Evolutionary conservation across 2,797 vertebrate genomes (phyloP), one percentile per base, ranked within the genome.

Genomic region (Leucoraja ocellata): DNA sequence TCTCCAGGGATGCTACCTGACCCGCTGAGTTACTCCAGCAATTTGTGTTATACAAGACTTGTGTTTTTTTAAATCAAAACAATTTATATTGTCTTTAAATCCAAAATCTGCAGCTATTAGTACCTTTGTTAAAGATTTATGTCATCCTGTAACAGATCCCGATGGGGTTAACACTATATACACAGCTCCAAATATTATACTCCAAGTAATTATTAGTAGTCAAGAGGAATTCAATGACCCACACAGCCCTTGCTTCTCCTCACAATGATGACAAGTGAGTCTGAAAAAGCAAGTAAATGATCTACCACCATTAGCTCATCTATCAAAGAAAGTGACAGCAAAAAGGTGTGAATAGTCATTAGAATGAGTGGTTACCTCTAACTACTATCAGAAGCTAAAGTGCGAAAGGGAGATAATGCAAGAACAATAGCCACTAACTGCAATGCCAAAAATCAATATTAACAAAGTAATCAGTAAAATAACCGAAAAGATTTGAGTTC

Each of bases 311-410:
- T 92, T 76, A 93, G 88, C 88, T 93, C 90, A 95, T 94, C 93
- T 94, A 93, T 95, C 94, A 95, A 93, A 0, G 0, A 94, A 93
- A 78, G 93, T 95, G 95, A 94, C 94, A 94, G 94, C 93, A 84
- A 94, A 76, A 93, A 80, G 88, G 93, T 94, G 93, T 94, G 95
- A 95, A 95, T 93, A 94, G 94, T 93, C 93, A 93, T 95, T 93
- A 93, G 94, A 94, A 94, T 93, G 0, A 0, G 92, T 94, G 95
- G 95, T 95, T 95, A n/a, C 78, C 58, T 93, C 93, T 93, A 94
- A 90, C 0, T 46, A 93, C 95, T 94, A 94, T 93, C 94, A 81
- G 93, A 92, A 92, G 25, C 90, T 88, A 88, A 94, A 94, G 63
- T 94, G 94, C 94, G 94, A 95, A 73, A 54, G 9, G 68, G 71